Evolutionary conservation across 2,797 vertebrate species (phyloP), one percentile per base, ranked within the genome.

Genomic region (Poeciliopsis infans): DNA sequence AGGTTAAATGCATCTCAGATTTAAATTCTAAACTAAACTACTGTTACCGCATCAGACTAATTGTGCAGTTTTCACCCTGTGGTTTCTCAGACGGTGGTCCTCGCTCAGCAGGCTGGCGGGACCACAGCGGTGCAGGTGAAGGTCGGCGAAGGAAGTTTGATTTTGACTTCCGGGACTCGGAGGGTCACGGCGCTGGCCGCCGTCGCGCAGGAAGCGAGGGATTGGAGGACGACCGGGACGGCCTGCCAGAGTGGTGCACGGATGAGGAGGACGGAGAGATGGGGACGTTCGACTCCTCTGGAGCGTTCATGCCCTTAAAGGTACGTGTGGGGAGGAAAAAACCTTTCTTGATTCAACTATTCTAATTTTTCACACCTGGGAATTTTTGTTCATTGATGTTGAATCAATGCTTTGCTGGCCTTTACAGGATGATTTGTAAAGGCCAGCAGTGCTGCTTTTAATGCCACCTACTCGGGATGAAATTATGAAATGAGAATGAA

Each of bases 201-300:
- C 93, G 96, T 33, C 94, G 96, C 1, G 90, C 96, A 15, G 96
- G 96, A 57, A 96, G 96, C 0, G 97, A 97, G 3, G 96, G 97
- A 43, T 90, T 95, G 2, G 97, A 97, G n/a, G 97, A 97, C 0
- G 97, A 98, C 59, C 91, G 97, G 79, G 97, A 97, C 0, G 97
- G 97, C 31, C 95, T 98, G 83, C 97, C 97, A 0, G 97, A 98
- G 89, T 98, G 97, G 97, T 98, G 97, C 82, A 95, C 97, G 4
- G 97, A 98, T 0, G 97, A 98, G 23, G 97, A 97, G 87, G 97
- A 98, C 0, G 96, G 96, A 33, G 97, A 97, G 80, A 97, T 97
- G 97, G 97, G 97, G 78, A 98, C 97, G 20, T 98, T 98, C 1
- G 97, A 98, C 89, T 97, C 97, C 20, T 97, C 97, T 0, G 97